Base-by-base conservation (phyloP, 1,140 invertebrate genomes). In the Caenorhabditis latens region DNA sequence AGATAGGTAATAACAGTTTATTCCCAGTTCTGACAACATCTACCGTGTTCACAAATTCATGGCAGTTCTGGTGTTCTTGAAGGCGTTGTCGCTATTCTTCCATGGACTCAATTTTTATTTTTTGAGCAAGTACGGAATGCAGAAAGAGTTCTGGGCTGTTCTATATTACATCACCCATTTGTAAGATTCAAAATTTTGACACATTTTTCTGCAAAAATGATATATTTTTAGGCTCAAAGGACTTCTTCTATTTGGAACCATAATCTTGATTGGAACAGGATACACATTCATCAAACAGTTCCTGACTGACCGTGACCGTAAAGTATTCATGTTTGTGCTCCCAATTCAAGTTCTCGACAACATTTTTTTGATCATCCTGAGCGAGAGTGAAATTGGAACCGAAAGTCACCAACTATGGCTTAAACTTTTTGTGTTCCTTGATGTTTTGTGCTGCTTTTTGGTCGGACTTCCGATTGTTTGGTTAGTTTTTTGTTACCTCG, bases 221-320 rank as follows among this genome's bases (percentile, higher is more conserved):
- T 3, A 53, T 14, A 16, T 21, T 89, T 90, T 83, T 92, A 95
- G 95, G 88, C 94, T 98, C 58, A 97, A 97, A 94, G 97, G 97
- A 57, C 96, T 97, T 0, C 95, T 99, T 24, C 93, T 99, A 57
- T 99, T 99, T 92, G 97, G 98, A 58, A 98, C 97, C 0, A 96
- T 99, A 89, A 95, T 99, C 13, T 94, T 99, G 13, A 96, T 99
- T 89, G 98, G 98, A 53, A 98, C 98, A 48, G 98, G 98, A 1
- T 99, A 98, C 97, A 97, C 97, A 43, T 99, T 99, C 92, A 97
- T 99, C 83, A 99, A 99, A 93, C 97, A 99, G 91, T 96, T 99
- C 88, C 94, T 99, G 4, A 96, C 96, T 9, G 97, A 98, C 89
- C 95, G 96, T 89, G 98, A 99, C 91, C 98, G 99, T 93, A 98